A percentile compares a stretch with the other conserved stretches of the same genome.
Conservation (phyloP, 64 coral and sea anemone genomes). For the Acropora yongei region DNA sequence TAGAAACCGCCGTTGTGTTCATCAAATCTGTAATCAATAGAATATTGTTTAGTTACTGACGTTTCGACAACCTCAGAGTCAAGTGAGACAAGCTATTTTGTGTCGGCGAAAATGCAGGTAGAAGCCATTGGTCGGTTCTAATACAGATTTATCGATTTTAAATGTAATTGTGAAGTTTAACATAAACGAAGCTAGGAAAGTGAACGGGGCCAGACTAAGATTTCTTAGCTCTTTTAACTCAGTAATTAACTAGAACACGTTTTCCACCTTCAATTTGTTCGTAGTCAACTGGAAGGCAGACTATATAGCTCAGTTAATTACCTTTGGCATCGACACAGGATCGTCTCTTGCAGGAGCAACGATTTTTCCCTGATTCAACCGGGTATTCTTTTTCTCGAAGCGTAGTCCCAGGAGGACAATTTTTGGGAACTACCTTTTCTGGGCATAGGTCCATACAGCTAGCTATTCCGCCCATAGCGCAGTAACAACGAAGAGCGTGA, state of each 20-base stretch:
- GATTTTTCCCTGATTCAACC: background rate
- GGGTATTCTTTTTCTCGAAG: conserved; percentile 6
- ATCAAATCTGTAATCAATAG: background rate
- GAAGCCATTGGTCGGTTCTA: no score
- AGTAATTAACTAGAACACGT: no score
- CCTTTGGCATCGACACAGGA: conserved; percentile 34
- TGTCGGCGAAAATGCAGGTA: no score
- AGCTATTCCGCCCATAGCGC: background rate
- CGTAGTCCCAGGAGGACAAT: conserved; percentile 42
- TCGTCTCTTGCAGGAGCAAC: conserved; percentile 42
- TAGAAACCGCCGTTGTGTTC: background rate
- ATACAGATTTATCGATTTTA: no score
- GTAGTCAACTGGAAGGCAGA: background rate
- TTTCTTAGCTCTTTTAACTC: no score
- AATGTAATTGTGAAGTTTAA: no score
- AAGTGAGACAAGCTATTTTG: no score
- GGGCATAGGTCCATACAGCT: conserved; percentile 51
- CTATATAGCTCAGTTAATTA: background rate
- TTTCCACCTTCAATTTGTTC: no score
- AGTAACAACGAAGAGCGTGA: conserved; percentile 30
- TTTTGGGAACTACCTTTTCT: background rate
- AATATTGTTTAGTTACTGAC: background rate
- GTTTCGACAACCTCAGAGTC: no score
- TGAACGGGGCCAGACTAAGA: no score
- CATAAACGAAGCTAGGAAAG: no score